Evolutionary conservation across 1,140 invertebrate genomes (phyloP).

Genomic region (Anthonomus grandis): DNA sequence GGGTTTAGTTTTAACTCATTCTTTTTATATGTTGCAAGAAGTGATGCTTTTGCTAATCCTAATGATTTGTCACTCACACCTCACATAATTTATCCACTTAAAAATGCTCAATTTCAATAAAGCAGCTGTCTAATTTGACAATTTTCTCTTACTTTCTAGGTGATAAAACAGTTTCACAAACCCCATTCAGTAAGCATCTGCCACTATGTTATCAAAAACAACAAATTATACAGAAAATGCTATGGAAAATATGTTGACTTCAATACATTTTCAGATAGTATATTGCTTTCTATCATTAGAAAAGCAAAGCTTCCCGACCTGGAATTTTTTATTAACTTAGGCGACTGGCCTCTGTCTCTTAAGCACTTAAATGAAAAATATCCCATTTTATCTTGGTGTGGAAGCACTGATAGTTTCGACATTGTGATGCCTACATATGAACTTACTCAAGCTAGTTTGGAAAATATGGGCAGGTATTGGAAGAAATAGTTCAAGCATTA

Average conservation of each 20-base stretch:
- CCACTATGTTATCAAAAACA: constrained; percentile 84
- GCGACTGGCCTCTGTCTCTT: constrained; percentile 87
- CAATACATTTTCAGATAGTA: constrained; percentile 91
- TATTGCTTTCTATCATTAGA: constrained; percentile 76
- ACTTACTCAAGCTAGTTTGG: constrained; percentile 84
- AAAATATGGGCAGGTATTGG: constrained; percentile 82
- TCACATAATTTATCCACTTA: no score
- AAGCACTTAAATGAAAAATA: constrained; percentile 53
- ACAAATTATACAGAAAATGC: constrained; percentile 82
- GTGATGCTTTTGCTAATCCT: no score
- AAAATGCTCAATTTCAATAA: no score
- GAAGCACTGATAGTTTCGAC: constrained; percentile 77
- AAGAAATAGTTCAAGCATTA: constrained; percentile 4
- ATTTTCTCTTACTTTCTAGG: constrained; percentile 31
- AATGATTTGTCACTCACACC: no score
- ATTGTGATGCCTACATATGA: constrained; percentile 96
- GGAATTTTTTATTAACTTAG: constrained; percentile 91
- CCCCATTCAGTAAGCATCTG: constrained; percentile 81
- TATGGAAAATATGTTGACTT: constrained; percentile 95
- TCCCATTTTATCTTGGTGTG: constrained; percentile 97
- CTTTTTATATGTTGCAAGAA: no score
- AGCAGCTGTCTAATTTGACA: not conserved
- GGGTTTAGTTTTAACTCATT: no score
- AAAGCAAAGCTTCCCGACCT: constrained; percentile 84
- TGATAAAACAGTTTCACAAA: constrained; percentile 53